Evolutionary conservation across 2,888 invertebrate genomes (phyloP), one percentile per base, ranked within the genome.

Genomic region (Rotaria macrura): DNA sequence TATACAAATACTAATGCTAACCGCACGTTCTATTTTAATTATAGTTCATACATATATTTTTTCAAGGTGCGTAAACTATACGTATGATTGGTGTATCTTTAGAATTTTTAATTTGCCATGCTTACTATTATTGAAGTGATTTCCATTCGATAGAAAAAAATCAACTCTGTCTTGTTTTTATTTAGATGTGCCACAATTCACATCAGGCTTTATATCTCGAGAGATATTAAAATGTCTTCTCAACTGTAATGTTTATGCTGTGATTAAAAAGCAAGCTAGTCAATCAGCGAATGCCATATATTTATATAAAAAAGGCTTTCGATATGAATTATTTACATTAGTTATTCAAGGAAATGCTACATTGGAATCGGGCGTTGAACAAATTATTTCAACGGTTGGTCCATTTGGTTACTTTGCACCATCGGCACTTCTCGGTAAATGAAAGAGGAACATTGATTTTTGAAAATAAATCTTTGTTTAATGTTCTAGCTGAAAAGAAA

Each of bases 291-390:
- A 79, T 79, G 3, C 43, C 7, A 43, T 79, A 20, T 79, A 43
- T 79, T 43, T 79, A n/a, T 79, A 79, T 43, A 79, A 79, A 79
- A 79, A 79, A 43, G 25, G n/a, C 0, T 79, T n/a, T 79, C 79
- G 43, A 20, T 79, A 43, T 79, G 79, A 79, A 43, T 14, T 79
- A 79, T 79, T 79, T n/a, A 79, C 79, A 43, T 79, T 79, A 14
- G 7, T 43, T n/a, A 43, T 43, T 12, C 79, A 43, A 79, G 79
- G 79, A 25, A 79, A n/a, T 79, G 79, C 43, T 12, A 79, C n/a
- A 14, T 79, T 79, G n/a, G 79, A 79, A 79, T 79, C 79, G 4
- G 79, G 43, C 9, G 7, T 23, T 79, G 79, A 79, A 25, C 25
- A 34, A 12, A 79, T 79, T 12, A 79, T 79, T 12, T 79, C 79